Evolutionary conservation across 2,797 vertebrate genomes (phyloP), one percentile per base, ranked within the genome.

Genomic region (Centropyge bicolor): DNA sequence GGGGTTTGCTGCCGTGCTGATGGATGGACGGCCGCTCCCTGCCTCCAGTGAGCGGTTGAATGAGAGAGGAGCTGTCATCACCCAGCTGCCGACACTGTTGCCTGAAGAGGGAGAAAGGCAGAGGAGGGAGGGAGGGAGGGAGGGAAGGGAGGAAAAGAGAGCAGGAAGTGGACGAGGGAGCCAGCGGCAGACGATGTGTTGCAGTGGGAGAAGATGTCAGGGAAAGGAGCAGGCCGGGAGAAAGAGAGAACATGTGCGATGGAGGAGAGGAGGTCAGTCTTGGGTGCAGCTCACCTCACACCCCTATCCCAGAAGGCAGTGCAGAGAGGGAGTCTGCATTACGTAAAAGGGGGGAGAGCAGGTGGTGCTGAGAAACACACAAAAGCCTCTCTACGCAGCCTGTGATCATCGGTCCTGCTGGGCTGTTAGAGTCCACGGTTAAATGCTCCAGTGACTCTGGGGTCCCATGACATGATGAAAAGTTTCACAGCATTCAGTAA

Each of bases 11-110:
- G 91, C 88, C 19, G 81, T 84, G 91, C 81, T 94, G 93, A 95
- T 57, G 83, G 94, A 95, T 82, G 79, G 89, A 87, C 68, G 83
- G 87, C 91, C 90, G 80, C 92, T 93, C 93, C 92, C 92, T 92
- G 85, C 90, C 86, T 89, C 87, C 80, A 84, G 88, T 88, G 91
- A 92, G 86, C 62, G 72, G 83, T 69, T 84, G 90, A 94, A 87
- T 80, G 86, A 89, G 93, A 93, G 91, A 90, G 79, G 83, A 89
- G 89, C 93, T 94, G 93, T 94, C 93, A 94, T 91, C 93, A 11
- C 91, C 71, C 75, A 19, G 78, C 86, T 86, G 85, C 88, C 80
- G 86, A 89, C 83, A 61, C 86, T 65, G 80, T 80, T 70, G 89
- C 88, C 70, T 89, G 69, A 83, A 88, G 85, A 84, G 78, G 70